These are phyloP conservation scores for Pantelozetes paolii DNA, from an alignment of 2,888 invertebrate genomes.

Conservation along the genomic window DNA sequence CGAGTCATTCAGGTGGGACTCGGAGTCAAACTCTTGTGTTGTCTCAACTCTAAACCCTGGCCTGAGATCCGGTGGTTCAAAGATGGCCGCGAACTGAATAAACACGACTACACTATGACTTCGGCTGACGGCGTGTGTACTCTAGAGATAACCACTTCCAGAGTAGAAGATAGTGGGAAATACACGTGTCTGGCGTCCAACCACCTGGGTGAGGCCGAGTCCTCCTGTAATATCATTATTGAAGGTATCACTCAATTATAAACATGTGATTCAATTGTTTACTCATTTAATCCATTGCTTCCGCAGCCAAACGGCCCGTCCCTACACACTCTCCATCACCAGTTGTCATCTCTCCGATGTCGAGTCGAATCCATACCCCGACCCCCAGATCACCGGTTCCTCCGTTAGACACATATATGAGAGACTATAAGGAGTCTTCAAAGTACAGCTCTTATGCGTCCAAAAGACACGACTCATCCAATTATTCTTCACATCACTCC, in stretches of 20 bases:
- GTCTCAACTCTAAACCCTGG: constrained; percentile 87
- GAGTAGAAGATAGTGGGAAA: constrained; percentile 90
- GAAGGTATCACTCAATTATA: constrained; percentile 57
- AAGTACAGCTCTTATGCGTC: constrained; percentile 1
- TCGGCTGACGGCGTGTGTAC: constrained; percentile 93
- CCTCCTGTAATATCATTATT: constrained; percentile 88
- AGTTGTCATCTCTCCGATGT: constrained; percentile 42
- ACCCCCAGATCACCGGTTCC: constrained; percentile 43
- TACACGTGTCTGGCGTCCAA: constrained; percentile 92
- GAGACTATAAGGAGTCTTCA: constrained; percentile 33
- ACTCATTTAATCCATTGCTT: not conserved
- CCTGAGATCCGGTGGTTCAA: constrained; percentile 81
- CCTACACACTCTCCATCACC: constrained; percentile 40
- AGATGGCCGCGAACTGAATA: constrained; percentile 83
- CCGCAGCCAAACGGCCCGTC: constrained; percentile 10
- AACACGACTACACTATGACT: constrained; percentile 83
- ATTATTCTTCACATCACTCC: constrained; percentile 34
- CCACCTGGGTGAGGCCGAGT: constrained; percentile 89
- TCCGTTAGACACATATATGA: constrained; percentile 43
- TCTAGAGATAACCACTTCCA: constrained; percentile 91
- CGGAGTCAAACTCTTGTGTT: constrained; percentile 95
- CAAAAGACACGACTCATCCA: constrained; percentile 39
- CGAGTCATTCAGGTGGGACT: constrained; percentile 90
- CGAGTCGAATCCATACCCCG: constrained; percentile 42
- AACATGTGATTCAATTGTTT: not conserved